phyloP scores from a whole-genome alignment of 2,888 invertebrate genomes.

The Octodonta nipae region DNA sequence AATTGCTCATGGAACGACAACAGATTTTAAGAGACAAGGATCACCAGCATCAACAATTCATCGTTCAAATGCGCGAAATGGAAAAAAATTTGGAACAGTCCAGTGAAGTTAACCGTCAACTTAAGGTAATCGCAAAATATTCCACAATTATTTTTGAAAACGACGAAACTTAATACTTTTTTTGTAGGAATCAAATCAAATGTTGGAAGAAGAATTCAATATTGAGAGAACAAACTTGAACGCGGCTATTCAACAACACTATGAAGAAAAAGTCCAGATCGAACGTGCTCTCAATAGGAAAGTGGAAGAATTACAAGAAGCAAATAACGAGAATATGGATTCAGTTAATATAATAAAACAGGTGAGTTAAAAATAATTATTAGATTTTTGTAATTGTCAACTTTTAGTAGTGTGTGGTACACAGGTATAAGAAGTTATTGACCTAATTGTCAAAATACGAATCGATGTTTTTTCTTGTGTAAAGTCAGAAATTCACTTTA shows the following conservation, averaged over 20 bases:
- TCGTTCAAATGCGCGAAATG: conserved; percentile 25
- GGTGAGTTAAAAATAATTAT: too few relatives aligned
- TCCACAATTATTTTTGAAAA: not conserved
- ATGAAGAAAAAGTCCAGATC: conserved; percentile 33
- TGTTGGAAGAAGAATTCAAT: conserved; percentile 39
- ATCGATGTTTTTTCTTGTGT: too few relatives aligned
- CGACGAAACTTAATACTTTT: not conserved
- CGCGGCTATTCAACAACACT: conserved; percentile 30
- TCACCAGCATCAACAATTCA: conserved; percentile 16
- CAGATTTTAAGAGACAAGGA: conserved; percentile 29
- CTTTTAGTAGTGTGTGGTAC: too few relatives aligned
- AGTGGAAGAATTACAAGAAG: conserved; percentile 39
- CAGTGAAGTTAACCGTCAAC: conserved; percentile 35
- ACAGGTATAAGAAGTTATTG: too few relatives aligned
- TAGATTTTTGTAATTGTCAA: too few relatives aligned
- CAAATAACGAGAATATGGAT: conserved; percentile 40
- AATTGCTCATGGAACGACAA: conserved; percentile 38
- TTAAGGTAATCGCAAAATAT: too few relatives aligned
- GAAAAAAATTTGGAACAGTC: conserved; percentile 42
- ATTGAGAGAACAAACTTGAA: conserved; percentile 33
- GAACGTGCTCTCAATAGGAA: conserved; percentile 36
- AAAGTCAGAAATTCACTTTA: too few relatives aligned
- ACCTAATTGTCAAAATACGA: too few relatives aligned
- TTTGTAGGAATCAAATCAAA: conserved; percentile 14
- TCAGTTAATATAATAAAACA: conserved; percentile 39